Percentiles rank a stretch among this genome's conserved stretches.
Conservation (phyloP, 2,888 invertebrate species). For the Sesia bembeciformis region DNA sequence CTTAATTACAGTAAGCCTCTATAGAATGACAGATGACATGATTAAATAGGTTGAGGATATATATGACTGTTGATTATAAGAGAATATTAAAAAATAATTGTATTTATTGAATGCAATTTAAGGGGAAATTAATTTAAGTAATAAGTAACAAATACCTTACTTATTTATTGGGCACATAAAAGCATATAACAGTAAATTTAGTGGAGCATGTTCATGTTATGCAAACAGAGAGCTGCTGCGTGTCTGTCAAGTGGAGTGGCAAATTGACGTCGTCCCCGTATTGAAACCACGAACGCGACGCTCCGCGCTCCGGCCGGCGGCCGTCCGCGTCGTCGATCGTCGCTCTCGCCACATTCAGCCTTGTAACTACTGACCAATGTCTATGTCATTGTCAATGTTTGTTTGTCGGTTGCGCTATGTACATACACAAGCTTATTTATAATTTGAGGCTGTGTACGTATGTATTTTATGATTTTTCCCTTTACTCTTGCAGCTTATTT, state of each 20-base stretch:
- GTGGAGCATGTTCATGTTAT: slow-evolving; percentile 48
- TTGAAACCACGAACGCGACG: slow-evolving; percentile 28
- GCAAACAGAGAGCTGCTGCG: slow-evolving; percentile 53
- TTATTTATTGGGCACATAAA: too few species aligned
- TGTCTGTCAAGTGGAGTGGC: slow-evolving; percentile 42
- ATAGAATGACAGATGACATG: slow-evolving; percentile 28
- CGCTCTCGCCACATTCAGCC: slow-evolving; percentile 42
- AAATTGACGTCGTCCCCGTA: slow-evolving; percentile 57
- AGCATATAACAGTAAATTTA: slow-evolving; percentile 13
- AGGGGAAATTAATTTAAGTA: too few species aligned
- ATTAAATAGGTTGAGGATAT: slow-evolving; percentile 28
- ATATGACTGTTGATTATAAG: slow-evolving; percentile 8
- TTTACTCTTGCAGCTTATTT: too few species aligned
- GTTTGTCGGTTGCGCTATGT: too few species aligned
- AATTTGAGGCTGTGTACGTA: too few species aligned
- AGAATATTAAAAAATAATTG: slow-evolving; percentile 6
- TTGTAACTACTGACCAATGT: slow-evolving; percentile 40
- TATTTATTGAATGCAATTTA: too few species aligned
- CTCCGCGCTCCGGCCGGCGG: slow-evolving; percentile 4
- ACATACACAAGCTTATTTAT: too few species aligned
- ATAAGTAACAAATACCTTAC: not conserved
- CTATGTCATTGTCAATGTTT: slow-evolving; percentile 41
- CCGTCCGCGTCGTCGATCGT: slow-evolving; percentile 18
- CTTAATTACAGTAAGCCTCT: slow-evolving; percentile 39
- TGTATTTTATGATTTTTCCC: too few species aligned